These are phyloP conservation scores for Trematomus bernacchii DNA, from an alignment of 2,797 vertebrate genomes.

Conservation along the genomic window DNA sequence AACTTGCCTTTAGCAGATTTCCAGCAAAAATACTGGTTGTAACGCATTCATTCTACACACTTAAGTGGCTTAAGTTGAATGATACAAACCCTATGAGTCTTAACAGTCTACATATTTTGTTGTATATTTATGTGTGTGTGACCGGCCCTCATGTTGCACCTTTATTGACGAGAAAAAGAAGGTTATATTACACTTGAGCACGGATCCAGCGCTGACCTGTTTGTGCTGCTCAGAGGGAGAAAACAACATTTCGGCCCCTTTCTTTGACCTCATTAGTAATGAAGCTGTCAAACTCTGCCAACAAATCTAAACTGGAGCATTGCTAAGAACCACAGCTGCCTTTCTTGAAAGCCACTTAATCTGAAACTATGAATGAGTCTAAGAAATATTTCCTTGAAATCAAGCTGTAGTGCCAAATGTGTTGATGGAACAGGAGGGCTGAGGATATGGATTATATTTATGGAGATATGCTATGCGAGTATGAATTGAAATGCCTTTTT, in stretches of 20 bases:
- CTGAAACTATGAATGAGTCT: neutral
- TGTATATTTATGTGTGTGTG: neutral
- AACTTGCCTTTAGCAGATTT: neutral
- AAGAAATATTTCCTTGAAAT: neutral
- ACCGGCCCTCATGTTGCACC: slow-evolving; percentile 4
- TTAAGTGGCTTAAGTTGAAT: neutral
- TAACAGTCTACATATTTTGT: neutral
- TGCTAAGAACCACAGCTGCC: neutral
- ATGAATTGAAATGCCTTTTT: neutral
- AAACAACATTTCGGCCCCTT: slow-evolving; percentile 22
- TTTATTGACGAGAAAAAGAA: slow-evolving; percentile 21
- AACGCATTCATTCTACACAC: neutral
- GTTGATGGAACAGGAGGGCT: neutral
- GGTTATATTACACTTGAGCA: neutral
- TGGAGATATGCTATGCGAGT: neutral
- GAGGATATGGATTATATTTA: neutral
- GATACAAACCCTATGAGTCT: neutral
- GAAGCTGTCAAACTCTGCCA: neutral
- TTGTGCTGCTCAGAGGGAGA: slow-evolving; percentile 14
- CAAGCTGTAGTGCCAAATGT: neutral
- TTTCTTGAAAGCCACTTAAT: neutral
- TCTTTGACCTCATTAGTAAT: slow-evolving; percentile 31
- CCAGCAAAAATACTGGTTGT: neutral
- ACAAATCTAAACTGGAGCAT: slow-evolving; percentile 4
- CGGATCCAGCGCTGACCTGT: slow-evolving; percentile 29